phyloP scores from a whole-genome alignment of 2,797 vertebrate genomes.

The Liparis tanakae region DNA sequence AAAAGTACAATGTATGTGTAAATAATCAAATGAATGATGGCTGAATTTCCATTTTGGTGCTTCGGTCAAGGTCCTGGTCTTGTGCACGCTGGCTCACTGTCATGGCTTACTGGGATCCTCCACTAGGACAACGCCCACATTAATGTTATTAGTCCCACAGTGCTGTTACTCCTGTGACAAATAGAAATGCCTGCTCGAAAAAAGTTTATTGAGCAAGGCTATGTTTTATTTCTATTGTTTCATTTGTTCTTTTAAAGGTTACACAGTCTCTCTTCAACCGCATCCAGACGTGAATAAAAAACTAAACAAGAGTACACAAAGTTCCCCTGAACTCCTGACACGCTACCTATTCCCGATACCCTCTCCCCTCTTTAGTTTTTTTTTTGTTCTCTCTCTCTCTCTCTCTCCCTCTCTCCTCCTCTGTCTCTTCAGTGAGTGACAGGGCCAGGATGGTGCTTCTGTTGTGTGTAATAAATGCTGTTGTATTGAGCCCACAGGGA shows the following conservation, averaged over 20 bases:
- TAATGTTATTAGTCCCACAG: constrained; percentile 1
- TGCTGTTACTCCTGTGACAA: neutral
- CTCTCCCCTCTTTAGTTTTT: constrained; percentile 30
- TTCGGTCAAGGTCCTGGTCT: neutral
- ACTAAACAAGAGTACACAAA: constrained; percentile 35
- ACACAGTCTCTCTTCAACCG: neutral
- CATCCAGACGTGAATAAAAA: constrained; percentile 12
- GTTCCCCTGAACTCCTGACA: constrained; percentile 58
- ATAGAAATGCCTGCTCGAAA: neutral
- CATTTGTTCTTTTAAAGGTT: neutral
- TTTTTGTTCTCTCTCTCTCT: too few relatives aligned
- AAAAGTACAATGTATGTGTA: neutral
- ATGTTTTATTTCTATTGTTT: neutral
- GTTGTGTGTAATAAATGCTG: constrained; percentile 97
- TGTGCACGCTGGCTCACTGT: constrained; percentile 9
- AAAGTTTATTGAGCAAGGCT: neutral
- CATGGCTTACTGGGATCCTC: neutral
- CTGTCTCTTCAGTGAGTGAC: constrained; percentile 76
- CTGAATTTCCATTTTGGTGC: constrained; percentile 9
- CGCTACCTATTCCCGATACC: constrained; percentile 15
- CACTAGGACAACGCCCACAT: neutral
- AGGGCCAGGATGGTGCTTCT: constrained; percentile 80
- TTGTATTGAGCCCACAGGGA: constrained; percentile 97
- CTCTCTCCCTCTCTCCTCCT: constrained; percentile 42
- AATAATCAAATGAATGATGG: constrained; percentile 9